Conservation (phyloP, 2,113 vertebrate genomes). For the Rhinogobius similis region DNA sequence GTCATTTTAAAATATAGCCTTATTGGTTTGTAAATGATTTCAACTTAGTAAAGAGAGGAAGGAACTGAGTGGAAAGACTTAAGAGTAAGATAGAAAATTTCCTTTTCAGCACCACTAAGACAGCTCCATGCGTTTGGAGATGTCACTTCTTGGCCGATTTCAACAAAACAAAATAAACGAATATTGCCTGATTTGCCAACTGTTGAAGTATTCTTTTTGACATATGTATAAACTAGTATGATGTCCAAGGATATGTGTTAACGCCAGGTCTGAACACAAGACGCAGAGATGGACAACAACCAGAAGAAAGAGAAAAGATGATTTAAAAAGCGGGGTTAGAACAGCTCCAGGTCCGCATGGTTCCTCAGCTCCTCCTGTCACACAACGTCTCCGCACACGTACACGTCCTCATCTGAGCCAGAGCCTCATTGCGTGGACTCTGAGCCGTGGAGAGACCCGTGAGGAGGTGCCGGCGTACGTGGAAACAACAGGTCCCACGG, state of each 20-base stretch:
- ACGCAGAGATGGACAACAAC: neutral
- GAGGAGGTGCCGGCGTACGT: neutral
- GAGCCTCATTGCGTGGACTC: neutral
- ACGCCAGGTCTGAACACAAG: conserved; percentile 1
- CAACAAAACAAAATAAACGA: neutral
- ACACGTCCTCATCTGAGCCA: neutral
- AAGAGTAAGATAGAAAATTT: neutral
- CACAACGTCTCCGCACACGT: neutral
- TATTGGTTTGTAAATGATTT: neutral
- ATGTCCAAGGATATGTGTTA: neutral
- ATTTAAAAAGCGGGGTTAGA: neutral
- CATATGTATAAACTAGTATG: neutral
- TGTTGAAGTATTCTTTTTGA: neutral
- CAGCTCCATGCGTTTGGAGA: neutral
- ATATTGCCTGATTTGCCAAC: neutral
- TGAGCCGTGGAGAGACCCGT: neutral
- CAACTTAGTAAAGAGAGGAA: neutral
- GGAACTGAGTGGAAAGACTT: neutral
- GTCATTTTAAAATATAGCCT: neutral
- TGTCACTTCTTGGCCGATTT: neutral
- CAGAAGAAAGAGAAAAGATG: neutral
- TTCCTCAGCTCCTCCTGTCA: neutral
- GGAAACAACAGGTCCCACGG: conserved; percentile 3
- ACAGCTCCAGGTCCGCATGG: neutral
- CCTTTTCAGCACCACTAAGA: neutral